Evolutionary conservation across 2,797 vertebrate genomes (phyloP).

Genomic region (Lerista edwardsae): DNA sequence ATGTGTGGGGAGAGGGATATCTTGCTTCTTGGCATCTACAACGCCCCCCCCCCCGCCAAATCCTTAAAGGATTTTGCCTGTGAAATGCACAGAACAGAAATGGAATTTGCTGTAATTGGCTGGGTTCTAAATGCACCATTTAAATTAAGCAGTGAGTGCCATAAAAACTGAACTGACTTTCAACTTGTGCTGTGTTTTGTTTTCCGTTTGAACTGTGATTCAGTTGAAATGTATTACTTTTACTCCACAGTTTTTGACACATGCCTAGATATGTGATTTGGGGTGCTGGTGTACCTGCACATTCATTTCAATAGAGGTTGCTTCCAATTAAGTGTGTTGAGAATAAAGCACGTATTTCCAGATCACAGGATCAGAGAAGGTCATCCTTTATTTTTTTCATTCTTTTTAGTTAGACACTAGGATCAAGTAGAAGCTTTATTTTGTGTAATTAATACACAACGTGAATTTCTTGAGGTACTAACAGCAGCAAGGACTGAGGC

Average conservation of each 20-base stretch:
- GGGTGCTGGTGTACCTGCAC: not conserved
- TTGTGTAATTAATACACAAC: slow-evolving; percentile 64
- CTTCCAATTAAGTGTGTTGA: not conserved
- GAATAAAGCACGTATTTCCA: slow-evolving; percentile 35
- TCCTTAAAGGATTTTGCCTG: slow-evolving; percentile 53
- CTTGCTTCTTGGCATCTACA: not conserved
- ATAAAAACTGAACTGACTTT: not conserved
- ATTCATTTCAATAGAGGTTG: not conserved
- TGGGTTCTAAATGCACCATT: slow-evolving; percentile 49
- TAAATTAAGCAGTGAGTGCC: slow-evolving; percentile 40
- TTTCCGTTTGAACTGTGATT: slow-evolving; percentile 44
- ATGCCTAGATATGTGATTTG: not conserved
- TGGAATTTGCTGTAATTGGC: slow-evolving; percentile 42
- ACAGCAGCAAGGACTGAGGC: slow-evolving; percentile 11
- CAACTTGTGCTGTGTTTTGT: not conserved
- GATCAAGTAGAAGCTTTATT: slow-evolving; percentile 34
- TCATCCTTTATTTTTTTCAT: slow-evolving; percentile 48
- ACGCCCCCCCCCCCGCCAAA: not conserved
- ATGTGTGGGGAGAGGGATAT: slow-evolving; percentile 8
- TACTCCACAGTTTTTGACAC: slow-evolving; percentile 10
- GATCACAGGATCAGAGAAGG: slow-evolving; percentile 6
- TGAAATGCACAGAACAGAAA: slow-evolving; percentile 35
- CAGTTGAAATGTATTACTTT: slow-evolving; percentile 47
- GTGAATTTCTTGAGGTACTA: slow-evolving; percentile 31
- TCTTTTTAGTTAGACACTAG: slow-evolving; percentile 51